Percentiles rank a stretch among this genome's conserved stretches.
Evolutionary conservation across 2,113 vertebrate genomes (phyloP).

Genomic region (Callipepla californica): DNA sequence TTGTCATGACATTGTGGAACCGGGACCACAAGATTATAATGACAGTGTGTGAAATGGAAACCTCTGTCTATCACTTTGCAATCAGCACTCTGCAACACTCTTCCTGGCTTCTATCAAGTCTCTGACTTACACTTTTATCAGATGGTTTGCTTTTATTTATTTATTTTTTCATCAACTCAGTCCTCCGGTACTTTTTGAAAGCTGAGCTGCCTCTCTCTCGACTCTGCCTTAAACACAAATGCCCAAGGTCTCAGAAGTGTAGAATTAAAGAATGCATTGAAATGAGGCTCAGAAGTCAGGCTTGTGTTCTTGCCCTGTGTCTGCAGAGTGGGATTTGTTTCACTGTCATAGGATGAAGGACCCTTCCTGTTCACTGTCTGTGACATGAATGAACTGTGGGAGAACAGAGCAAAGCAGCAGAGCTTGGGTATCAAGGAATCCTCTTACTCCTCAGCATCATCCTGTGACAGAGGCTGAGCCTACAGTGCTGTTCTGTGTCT

Average conservation of each 20-base stretch:
- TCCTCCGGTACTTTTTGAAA: not conserved
- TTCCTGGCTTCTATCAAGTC: not conserved
- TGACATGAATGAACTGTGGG: not conserved
- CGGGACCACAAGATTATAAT: not conserved
- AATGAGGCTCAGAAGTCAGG: not conserved
- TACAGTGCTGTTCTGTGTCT: fast-evolving
- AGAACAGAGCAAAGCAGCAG: not conserved
- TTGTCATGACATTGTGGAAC: not conserved
- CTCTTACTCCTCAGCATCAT: fast-evolving
- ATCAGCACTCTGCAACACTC: not conserved
- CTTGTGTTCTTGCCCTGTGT: not conserved
- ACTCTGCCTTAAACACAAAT: not conserved
- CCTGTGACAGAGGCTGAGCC: not conserved
- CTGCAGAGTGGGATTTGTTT: fast-evolving
- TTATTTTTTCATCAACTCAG: not conserved
- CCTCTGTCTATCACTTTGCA: constrained; percentile 13
- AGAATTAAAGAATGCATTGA: not conserved
- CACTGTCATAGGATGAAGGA: fast-evolving
- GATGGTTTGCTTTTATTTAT: constrained; percentile 8
- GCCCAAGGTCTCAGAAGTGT: not conserved
- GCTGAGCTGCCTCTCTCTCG: not conserved
- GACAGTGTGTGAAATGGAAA: constrained; percentile 35
- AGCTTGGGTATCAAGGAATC: not conserved
- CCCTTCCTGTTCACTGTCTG: not conserved
- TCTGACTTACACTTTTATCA: not conserved